Base-by-base conservation (phyloP, 2,113 vertebrate genomes). In the Guaruba guarouba region DNA sequence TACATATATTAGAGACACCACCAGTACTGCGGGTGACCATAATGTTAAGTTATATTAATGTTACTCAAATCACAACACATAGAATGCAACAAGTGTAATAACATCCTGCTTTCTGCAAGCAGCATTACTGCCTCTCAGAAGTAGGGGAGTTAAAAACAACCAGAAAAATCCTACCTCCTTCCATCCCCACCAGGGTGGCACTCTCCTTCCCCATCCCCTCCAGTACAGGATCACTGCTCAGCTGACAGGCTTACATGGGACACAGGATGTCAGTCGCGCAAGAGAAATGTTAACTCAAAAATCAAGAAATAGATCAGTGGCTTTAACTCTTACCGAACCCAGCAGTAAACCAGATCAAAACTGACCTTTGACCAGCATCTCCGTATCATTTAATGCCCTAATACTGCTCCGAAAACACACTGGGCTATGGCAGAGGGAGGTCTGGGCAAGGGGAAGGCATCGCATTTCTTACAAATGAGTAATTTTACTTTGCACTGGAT, bases 361-460 rank as follows among this genome's bases (percentile, higher is more conserved):
- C 48, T 20, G 24, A 54, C 41, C 23, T 90, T 31, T 62, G 19
- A 27, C n/a, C 28, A 62, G 61, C 24, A 67, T 20, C 23, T 28
- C 17, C 12, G 2, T 5, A 14, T 43, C 51, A 43, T 77, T 64
- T 39, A 75, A 64, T 20, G 10, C 29, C 70, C 49, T 37, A 9
- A 27, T 11, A 28, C 13, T 13, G n/a, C n/a, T 61, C 52, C 0
- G 0, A 39, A 15, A 71, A 33, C 25, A 48, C 4, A 33, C 9
- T 25, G n/a, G 10, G 17, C 28, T n/a, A 44, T 1, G 25, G 41
- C n/a, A 49, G 41, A 27, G 15, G 54, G 31, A 43, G 7, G 31
- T 55, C 13, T n/a, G 31, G 19, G 37, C 49, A 64, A 74, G 10
- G 6, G 66, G 49, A 78, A 57, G 33, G 68, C 48, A 61, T 11